Conservation (phyloP, 2,113 vertebrate species). For the Camelus dromedarius region DNA sequence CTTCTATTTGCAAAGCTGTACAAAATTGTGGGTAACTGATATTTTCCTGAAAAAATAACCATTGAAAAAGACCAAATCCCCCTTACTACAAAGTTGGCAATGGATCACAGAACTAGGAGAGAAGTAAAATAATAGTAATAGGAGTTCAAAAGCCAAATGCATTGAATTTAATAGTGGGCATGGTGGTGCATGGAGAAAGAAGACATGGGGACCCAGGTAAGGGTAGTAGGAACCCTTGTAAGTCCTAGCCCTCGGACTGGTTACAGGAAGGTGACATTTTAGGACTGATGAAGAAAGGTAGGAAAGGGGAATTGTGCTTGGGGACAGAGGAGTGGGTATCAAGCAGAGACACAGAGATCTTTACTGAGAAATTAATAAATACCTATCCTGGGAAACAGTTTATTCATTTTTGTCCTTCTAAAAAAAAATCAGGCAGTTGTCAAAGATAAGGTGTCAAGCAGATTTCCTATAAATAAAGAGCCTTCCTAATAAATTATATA, state of each 20-base stretch:
- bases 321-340: background rate
- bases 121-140: background rate
- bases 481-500: conserved; percentile 78
- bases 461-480: conserved; percentile 65
- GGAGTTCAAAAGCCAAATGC: background rate
- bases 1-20: conserved; percentile 42
- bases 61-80: background rate
- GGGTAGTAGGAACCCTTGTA: no score
- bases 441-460: conserved; percentile 70
- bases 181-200: accelerated
- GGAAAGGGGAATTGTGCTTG: background rate
- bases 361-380: conserved; percentile 59
- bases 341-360: background rate
- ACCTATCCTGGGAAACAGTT: conserved; percentile 44
- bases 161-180: background rate
- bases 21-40: background rate
- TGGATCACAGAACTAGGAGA: background rate
- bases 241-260: background rate
- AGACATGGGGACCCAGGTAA: accelerated
- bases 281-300: background rate
- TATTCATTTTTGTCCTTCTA: conserved; percentile 1
- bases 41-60: conserved; percentile 22
- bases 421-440: conserved; percentile 44
- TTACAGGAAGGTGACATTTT: background rate
- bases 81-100: background rate